Conservation (phyloP, 2,113 vertebrate species). For the Elgaria multicarinata region DNA sequence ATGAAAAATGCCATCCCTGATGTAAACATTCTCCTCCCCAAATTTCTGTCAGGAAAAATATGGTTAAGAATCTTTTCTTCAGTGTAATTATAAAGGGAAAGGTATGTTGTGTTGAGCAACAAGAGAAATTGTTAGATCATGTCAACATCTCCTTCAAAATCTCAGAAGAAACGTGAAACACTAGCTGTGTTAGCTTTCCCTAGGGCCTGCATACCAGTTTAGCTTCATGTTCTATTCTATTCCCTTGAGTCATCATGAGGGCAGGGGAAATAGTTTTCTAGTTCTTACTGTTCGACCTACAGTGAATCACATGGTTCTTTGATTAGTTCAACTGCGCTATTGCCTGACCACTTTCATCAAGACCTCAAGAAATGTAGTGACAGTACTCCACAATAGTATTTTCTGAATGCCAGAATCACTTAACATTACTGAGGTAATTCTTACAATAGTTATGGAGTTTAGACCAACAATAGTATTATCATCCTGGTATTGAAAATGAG, state of each 20-base stretch:
- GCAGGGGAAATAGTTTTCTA: not conserved
- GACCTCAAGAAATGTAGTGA: not conserved
- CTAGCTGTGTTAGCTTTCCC: not conserved
- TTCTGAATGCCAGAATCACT: not conserved
- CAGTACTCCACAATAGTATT: not conserved
- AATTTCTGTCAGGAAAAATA: not conserved
- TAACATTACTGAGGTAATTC: not conserved
- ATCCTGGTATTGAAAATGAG: too few relatives aligned
- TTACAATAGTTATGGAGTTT: not conserved
- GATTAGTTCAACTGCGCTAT: not conserved
- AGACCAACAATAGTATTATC: not conserved
- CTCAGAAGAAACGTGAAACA: not conserved
- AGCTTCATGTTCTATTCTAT: not conserved
- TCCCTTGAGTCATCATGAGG: not conserved
- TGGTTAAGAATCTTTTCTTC: not conserved
- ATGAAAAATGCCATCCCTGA: not conserved
- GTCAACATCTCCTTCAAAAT: not conserved
- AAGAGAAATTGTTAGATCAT: not conserved
- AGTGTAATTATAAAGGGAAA: not conserved
- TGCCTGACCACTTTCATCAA: accelerated
- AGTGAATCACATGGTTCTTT: not conserved
- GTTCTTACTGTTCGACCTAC: slow-evolving; percentile 4
- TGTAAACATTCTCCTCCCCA: not conserved
- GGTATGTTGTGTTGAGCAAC: not conserved
- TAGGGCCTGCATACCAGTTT: not conserved